phyloP scores from a whole-genome alignment of 2,888 invertebrate genomes.

The Platycheirus albimanus region DNA sequence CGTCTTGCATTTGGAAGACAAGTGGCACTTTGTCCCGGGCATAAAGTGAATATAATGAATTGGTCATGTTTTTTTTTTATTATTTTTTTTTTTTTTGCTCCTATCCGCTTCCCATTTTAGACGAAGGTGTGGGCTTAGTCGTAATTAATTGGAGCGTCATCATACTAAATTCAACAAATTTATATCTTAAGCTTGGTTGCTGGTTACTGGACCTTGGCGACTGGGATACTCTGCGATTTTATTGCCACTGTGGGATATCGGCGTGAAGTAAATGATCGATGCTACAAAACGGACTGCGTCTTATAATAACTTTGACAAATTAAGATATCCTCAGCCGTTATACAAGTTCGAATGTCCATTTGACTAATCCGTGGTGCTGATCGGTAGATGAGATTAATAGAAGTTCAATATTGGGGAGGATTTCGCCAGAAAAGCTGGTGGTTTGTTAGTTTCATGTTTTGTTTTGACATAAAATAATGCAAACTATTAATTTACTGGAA shows the following conservation, averaged over 20 bases:
- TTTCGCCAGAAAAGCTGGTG: conserved; percentile 21
- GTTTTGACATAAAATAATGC: no score
- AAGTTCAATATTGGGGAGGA: background rate
- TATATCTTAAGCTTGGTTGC: conserved; percentile 53
- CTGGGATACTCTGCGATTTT: conserved; percentile 19
- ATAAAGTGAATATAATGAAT: conserved; percentile 68
- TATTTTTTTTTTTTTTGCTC: conserved; percentile 25
- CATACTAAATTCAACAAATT: conserved; percentile 71
- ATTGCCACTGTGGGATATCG: conserved; percentile 30
- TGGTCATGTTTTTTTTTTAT: conserved; percentile 54
- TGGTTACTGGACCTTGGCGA: background rate
- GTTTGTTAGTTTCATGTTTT: background rate
- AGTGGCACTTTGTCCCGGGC: conserved; percentile 69
- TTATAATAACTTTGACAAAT: conserved; percentile 72
- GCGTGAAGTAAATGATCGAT: conserved; percentile 69
- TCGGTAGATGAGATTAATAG: conserved; percentile 19
- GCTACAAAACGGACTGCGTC: conserved; percentile 36
- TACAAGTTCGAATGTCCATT: conserved; percentile 38
- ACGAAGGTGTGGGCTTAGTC: conserved; percentile 61
- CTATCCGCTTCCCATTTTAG: conserved; percentile 33
- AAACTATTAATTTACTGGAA: no score
- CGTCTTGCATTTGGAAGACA: conserved; percentile 55
- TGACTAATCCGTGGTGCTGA: conserved; percentile 50
- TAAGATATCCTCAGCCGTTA: conserved; percentile 61
- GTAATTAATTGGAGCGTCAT: conserved; percentile 72